Evolutionary conservation across 2,113 vertebrate species (phyloP).

Genomic region (Syngnathus floridae): DNA sequence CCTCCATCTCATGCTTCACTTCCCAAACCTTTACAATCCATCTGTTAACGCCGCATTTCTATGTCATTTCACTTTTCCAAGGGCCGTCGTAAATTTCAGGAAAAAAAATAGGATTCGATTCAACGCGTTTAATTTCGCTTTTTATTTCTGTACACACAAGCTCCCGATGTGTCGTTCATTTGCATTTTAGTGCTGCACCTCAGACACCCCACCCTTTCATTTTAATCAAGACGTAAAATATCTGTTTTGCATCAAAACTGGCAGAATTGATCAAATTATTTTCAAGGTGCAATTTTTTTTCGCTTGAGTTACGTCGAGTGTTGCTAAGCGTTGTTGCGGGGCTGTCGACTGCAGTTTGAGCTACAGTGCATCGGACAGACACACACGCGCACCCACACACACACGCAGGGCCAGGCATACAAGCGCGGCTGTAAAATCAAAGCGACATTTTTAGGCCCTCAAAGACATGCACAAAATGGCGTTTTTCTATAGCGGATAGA

Average conservation of each 20-base stretch:
- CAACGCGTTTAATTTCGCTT: background rate
- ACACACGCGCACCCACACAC: constrained; percentile 11
- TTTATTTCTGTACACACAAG: background rate
- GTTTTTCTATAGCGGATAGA: constrained; percentile 34
- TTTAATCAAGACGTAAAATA: constrained; percentile 21
- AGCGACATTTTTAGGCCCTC: constrained; percentile 40
- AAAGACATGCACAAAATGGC: constrained; percentile 28
- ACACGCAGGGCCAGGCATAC: constrained; percentile 6
- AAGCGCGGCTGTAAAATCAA: constrained; percentile 48
- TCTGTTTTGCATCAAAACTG: constrained; percentile 20
- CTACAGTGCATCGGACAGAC: constrained; percentile 25
- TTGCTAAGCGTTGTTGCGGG: constrained; percentile 32
- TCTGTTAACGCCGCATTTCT: background rate
- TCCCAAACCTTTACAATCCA: constrained; percentile 16
- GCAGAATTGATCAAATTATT: constrained; percentile 27
- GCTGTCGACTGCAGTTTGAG: constrained; percentile 41
- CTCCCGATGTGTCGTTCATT: background rate
- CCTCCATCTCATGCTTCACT: constrained; percentile 47
- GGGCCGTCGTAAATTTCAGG: background rate
- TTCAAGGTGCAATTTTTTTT: background rate
- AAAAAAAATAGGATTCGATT: background rate
- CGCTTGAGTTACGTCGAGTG: constrained; percentile 9
- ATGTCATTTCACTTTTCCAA: background rate
- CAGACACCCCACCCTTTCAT: constrained; percentile 12
- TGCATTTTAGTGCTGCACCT: constrained; percentile 11